Base-by-base conservation (phyloP, 37 sponge, comb jelly and placozoan species). In the Bolinopsis microptera region DNA sequence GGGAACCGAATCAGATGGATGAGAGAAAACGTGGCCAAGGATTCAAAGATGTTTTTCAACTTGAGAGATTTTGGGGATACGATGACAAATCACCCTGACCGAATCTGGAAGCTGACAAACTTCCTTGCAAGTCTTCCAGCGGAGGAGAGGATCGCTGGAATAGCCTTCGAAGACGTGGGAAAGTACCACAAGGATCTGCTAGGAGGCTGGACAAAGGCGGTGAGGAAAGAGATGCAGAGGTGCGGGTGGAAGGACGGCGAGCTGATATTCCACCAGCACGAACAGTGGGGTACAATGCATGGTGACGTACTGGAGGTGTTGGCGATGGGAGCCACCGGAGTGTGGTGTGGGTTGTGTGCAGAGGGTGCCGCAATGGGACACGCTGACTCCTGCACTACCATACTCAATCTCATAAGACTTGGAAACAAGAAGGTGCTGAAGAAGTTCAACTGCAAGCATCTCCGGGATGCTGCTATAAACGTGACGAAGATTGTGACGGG, bases 281-380 rank as follows among this genome's bases (percentile, higher is more conserved):
- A 94, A 76, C 69, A 93, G 40, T 94, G 82, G 93, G 94, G 76
- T 0, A 67, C 93, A 5, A 61, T 26, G 21, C 75, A 88, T 23
- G 92, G 48, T 0, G 83, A 35, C 16, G 72, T 69, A 1, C 93
- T 94, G 69, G 93, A 74, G 69, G 70, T 93, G 41, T 77, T 94
- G 32, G 41, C 40, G 61, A 61, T 69, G 32, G 94, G 94, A 22
- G 94, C 83, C 3, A 48, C 93, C 76, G 94, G 94, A 1, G 69
- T 94, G 38, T 94, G 94, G 94, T 80, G 83, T 25, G 68, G 93
- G 39, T 8, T 94, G 23, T 94, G 94, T 76, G 39, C 93, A 30
- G 94, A 94, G 25, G 94, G 94, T 67, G 94, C 94, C 0, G 83
- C 94, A 9, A 21, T 94, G 13, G 94, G 94, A 0, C 94, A 94